Percentiles rank a stretch among this genome's conserved stretches.
phyloP scores from a whole-genome alignment of 2,113 vertebrate genomes.

The Centropus bengalensis region DNA sequence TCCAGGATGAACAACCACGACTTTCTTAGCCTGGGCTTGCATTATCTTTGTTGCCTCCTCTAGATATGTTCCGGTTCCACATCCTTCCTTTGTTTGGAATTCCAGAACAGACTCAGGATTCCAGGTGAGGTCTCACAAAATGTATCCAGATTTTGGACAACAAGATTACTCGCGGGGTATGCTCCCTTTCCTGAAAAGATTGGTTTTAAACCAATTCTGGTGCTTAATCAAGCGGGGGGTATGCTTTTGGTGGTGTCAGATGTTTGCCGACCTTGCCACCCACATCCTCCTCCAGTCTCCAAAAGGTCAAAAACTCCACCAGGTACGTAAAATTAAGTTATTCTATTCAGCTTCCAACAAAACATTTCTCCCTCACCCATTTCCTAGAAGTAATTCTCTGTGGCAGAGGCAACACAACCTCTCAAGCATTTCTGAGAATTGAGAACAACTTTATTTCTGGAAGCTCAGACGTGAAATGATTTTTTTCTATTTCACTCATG shows the following conservation, averaged over 20 bases:
- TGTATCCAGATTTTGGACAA: too few species aligned
- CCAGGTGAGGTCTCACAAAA: too few species aligned
- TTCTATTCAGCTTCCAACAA: not conserved
- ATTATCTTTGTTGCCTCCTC: too few species aligned
- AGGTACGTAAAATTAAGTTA: not conserved
- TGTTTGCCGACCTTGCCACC: not conserved
- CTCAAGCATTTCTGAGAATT: not conserved
- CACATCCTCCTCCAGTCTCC: not conserved
- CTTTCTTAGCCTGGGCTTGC: too few species aligned
- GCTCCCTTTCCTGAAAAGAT: not conserved
- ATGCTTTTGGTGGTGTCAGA: not conserved
- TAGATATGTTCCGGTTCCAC: too few species aligned
- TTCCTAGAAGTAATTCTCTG: not conserved
- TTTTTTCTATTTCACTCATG: not conserved
- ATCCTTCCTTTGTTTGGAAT: too few species aligned
- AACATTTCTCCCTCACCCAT: not conserved
- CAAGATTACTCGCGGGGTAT: too few species aligned
- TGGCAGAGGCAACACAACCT: fast-evolving
- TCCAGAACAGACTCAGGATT: too few species aligned
- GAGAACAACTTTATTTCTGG: not conserved
- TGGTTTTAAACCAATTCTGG: not conserved
- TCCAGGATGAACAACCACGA: too few species aligned
- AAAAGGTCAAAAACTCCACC: not conserved
- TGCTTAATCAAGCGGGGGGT: not conserved
- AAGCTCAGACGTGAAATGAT: not conserved